Evolutionary conservation across 2,113 vertebrate species (phyloP), one percentile per base, ranked within the genome.

Genomic region (Datnioides undecimradiatus): DNA sequence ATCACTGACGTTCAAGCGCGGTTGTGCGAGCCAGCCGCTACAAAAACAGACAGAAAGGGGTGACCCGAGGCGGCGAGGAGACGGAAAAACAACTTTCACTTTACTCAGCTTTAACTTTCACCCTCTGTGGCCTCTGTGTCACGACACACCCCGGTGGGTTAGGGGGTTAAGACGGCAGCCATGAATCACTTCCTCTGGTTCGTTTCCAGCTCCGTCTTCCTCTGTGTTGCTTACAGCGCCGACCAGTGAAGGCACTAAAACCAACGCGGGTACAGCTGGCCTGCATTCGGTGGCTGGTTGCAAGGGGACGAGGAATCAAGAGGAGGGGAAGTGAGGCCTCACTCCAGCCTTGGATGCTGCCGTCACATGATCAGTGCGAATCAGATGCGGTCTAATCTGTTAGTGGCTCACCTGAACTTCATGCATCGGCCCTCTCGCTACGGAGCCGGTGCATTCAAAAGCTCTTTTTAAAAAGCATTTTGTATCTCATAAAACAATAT

Each of bases 301-400:
- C 12, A 8, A 34, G 9, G 16, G 19, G 29, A 16, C 19, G 9
- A 14, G 43, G 29, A 48, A 48, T 48, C 12, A 31, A 16, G 27
- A n/a, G 45, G 21, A 65, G 19, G 3, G 36, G 33, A 31, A 49
- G 19, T 2, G 31, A 25, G 14, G 31, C n/a, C n/a, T n/a, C n/a
- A n/a, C n/a, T n/a, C n/a, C n/a, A n/a, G n/a, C n/a, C n/a, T n/a
- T n/a, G n/a, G n/a, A n/a, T n/a, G n/a, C n/a, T n/a, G n/a, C n/a
- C n/a, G n/a, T n/a, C 43, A 57, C 40, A 45, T 36, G 8, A 33
- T 12, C 46, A 27, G 33, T 2, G 27, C n/a, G n/a, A n/a, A n/a
- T n/a, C n/a, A n/a, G n/a, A n/a, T n/a, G n/a, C n/a, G 23, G 36
- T 45, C 36, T 43, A 23, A 55, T 72, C 60, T 45, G n/a, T 60